Evolutionary conservation across 2,888 invertebrate genomes (phyloP).

Genomic region (Heliconius ethilla): DNA sequence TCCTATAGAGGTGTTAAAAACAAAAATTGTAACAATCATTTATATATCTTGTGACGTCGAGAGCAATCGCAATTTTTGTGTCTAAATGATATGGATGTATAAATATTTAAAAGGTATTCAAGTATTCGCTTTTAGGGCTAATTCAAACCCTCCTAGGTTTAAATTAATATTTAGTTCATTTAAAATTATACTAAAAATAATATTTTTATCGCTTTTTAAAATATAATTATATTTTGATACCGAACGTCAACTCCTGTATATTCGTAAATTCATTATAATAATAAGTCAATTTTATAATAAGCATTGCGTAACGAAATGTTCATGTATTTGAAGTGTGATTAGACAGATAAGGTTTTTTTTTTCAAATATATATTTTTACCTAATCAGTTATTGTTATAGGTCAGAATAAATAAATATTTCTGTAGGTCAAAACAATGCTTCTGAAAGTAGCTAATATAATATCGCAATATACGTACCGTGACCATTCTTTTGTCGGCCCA

Average conservation of each 20-base stretch:
- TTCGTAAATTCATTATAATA: background rate
- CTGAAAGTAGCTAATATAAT: background rate
- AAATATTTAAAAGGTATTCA: no score
- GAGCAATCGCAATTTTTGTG: no score
- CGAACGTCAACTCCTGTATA: background rate
- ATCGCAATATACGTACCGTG: background rate
- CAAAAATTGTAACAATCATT: no score
- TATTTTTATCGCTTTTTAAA: background rate
- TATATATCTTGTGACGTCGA: no score
- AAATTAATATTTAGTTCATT: no score
- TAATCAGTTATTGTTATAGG: constrained; percentile 5
- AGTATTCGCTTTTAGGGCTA: no score
- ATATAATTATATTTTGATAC: background rate
- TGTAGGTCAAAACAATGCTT: background rate
- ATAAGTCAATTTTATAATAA: background rate
- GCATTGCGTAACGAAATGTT: constrained; percentile 13
- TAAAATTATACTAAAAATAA: background rate
- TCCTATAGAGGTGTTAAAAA: no score
- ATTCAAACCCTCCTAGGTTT: no score
- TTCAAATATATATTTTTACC: background rate
- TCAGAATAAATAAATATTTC: background rate
- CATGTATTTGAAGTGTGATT: constrained; percentile 18
- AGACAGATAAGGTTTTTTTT: constrained; percentile 1
- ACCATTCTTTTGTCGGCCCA: no score
- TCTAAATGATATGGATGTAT: no score